These are phyloP conservation scores for Apostichopus leukothele DNA, from an alignment of 53 echinoderm and acorn worm species.

Conservation along the genomic window DNA sequence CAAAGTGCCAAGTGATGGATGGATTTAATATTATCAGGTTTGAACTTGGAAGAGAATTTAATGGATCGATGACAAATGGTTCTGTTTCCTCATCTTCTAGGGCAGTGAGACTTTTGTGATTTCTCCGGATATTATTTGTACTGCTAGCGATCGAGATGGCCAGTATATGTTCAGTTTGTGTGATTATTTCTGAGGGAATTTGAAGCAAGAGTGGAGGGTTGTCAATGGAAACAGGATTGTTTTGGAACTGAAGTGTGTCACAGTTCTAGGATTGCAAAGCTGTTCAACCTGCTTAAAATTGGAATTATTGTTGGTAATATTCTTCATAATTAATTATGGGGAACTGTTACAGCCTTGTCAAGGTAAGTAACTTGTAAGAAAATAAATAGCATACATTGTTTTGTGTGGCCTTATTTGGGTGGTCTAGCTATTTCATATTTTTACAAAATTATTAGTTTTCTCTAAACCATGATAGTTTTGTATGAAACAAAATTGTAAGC, in stretches of 20 bases:
- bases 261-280: neutral
- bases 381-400: no score
- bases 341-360: constrained; percentile 18
- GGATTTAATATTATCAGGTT: neutral
- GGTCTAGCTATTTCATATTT: no score
- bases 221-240: neutral
- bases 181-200: neutral
- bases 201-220: neutral
- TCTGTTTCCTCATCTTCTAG: constrained; percentile 1
- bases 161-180: neutral
- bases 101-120: no score
- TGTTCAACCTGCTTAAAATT: neutral
- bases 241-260: neutral
- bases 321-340: neutral
- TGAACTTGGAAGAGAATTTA: constrained; percentile 3
- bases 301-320: neutral
- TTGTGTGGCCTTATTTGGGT: no score
- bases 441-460: no score
- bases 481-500: no score
- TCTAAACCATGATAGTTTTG: no score
- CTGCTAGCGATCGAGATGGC: neutral
- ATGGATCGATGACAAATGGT: constrained; percentile 26
- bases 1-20: constrained; percentile 16
- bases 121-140: neutral
- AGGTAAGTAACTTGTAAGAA: neutral